These are phyloP conservation scores for Sarcophaga carnaria DNA, from an alignment of 2,888 invertebrate species.

Conservation along the genomic window DNA sequence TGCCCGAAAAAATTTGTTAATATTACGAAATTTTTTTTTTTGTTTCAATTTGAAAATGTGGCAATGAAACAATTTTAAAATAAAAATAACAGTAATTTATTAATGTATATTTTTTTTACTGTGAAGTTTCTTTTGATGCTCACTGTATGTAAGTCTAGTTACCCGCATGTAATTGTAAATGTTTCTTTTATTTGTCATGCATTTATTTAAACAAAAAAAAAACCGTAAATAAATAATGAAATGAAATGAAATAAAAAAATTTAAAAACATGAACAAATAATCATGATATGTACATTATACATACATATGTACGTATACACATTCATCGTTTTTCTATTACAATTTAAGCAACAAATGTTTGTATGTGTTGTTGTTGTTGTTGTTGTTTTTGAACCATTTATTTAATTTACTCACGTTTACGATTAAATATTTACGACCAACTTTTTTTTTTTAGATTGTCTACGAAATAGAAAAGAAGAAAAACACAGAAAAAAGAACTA, in stretches of 20 bases:
- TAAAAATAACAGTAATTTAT: too few relatives aligned
- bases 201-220: background rate
- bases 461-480: background rate
- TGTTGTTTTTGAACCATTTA: background rate
- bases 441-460: background rate
- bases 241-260: background rate
- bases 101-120: too few relatives aligned
- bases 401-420: background rate
- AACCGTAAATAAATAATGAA: background rate
- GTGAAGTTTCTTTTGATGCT: too few relatives aligned
- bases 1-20: too few relatives aligned
- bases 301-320: too few relatives aligned
- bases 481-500: background rate
- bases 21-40: too few relatives aligned
- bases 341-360: background rate
- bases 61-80: too few relatives aligned
- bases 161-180: background rate
- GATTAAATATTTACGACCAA: background rate
- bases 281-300: background rate
- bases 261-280: background rate
- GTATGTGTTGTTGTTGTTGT: too few relatives aligned
- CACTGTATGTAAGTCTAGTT: too few relatives aligned
- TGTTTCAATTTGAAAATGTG: too few relatives aligned
- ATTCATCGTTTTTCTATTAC: background rate
- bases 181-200: background rate